Evolutionary conservation across 2,888 invertebrate genomes (phyloP).

Genomic region (Drosophila multiciliata): DNA sequence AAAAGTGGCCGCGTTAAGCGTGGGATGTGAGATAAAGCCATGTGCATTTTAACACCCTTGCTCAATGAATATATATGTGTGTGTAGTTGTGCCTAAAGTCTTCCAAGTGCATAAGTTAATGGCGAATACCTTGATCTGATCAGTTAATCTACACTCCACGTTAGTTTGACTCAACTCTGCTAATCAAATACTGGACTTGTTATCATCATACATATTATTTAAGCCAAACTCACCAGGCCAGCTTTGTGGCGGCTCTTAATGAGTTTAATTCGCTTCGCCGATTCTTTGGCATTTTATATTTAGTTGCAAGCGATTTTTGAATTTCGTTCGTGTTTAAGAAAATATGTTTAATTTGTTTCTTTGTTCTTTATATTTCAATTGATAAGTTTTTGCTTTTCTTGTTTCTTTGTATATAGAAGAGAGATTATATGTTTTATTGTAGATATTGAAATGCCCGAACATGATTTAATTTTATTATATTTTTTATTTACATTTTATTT

Average conservation of each 20-base stretch:
- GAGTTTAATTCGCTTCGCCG: slow-evolving; percentile 38
- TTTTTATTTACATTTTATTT: slow-evolving; percentile 66
- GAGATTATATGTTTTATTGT: slow-evolving; percentile 73
- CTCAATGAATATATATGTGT: slow-evolving; percentile 3
- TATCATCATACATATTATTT: slow-evolving; percentile 18
- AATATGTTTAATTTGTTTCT: slow-evolving; percentile 46
- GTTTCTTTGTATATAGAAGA: slow-evolving; percentile 65
- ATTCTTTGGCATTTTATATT: slow-evolving; percentile 54
- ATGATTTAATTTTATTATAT: slow-evolving; percentile 51
- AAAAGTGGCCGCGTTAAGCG: slow-evolving; percentile 24
- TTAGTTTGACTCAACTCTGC: slow-evolving; percentile 13
- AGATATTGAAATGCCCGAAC: slow-evolving; percentile 66
- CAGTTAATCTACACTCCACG: slow-evolving; percentile 10
- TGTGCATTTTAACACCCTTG: slow-evolving; percentile 23
- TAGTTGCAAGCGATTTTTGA: slow-evolving; percentile 42
- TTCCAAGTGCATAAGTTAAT: slow-evolving; percentile 31
- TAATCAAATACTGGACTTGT: slow-evolving; percentile 30
- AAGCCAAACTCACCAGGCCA: slow-evolving; percentile 45
- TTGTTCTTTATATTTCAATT: slow-evolving; percentile 53
- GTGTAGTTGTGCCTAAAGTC: slow-evolving; percentile 13
- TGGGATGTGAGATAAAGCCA: slow-evolving; percentile 12
- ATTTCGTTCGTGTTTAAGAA: slow-evolving; percentile 45
- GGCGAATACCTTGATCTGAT: slow-evolving; percentile 19
- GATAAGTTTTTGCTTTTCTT: slow-evolving; percentile 43
- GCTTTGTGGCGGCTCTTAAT: slow-evolving; percentile 3